Conservation (phyloP, 2,113 vertebrate species). For the Mola mola region DNA sequence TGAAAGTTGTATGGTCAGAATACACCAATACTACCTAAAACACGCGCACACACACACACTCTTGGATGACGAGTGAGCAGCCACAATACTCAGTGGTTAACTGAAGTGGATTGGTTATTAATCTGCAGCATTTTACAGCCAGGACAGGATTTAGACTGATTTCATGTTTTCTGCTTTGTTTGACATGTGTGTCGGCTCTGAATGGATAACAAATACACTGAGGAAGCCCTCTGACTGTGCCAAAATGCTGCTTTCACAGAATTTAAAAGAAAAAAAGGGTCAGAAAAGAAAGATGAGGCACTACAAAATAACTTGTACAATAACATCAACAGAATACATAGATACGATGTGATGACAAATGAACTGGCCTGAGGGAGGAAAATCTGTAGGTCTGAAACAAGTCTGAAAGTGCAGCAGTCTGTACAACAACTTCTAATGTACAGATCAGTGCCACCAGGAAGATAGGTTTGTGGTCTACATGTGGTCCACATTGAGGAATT, state of each 20-base stretch:
- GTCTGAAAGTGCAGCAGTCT: constrained; percentile 54
- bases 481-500: too few species aligned
- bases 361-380: constrained; percentile 28
- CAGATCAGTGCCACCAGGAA: too few species aligned
- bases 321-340: constrained; percentile 40
- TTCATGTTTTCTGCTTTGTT: not conserved
- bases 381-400: constrained; percentile 37
- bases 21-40: constrained; percentile 8
- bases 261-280: constrained; percentile 42
- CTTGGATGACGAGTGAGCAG: constrained; percentile 44
- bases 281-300: constrained; percentile 46
- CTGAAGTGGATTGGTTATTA: constrained; percentile 35
- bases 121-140: constrained; percentile 76
- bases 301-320: constrained; percentile 35
- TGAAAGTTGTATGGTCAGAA: constrained; percentile 14
- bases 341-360: constrained; percentile 36
- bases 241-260: constrained; percentile 67
- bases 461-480: not conserved
- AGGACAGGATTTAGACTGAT: constrained; percentile 13
- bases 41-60: not conserved
- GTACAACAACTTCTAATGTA: not conserved
- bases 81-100: constrained; percentile 28
- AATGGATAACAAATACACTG: not conserved
- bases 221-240: constrained; percentile 42
- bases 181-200: not conserved